phyloP scores from a whole-genome alignment of 2,797 vertebrate species.

The Rhyacichthys aspro region DNA sequence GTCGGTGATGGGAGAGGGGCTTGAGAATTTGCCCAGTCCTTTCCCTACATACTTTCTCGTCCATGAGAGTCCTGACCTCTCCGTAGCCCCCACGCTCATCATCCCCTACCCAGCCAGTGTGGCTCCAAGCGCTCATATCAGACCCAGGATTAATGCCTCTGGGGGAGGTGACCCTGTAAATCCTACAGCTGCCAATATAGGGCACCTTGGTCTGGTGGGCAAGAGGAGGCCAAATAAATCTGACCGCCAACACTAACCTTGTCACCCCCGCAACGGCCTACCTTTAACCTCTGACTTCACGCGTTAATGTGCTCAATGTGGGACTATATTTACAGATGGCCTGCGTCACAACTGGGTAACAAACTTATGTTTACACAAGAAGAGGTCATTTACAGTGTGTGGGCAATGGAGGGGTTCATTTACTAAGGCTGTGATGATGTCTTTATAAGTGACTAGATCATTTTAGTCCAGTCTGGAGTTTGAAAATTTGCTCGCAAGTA shows the following conservation, averaged over 20 bases:
- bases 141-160: conserved; percentile 76
- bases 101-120: conserved; percentile 71
- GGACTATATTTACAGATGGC: conserved; percentile 72
- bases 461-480: too few relatives aligned
- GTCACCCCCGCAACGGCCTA: conserved; percentile 58
- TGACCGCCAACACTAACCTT: conserved; percentile 58
- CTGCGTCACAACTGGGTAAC: conserved; percentile 63
- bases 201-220: conserved; percentile 61
- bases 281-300: conserved; percentile 73
- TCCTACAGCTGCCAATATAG: conserved; percentile 71
- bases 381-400: conserved; percentile 65
- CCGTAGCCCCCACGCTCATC: conserved; percentile 68
- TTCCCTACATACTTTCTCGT: conserved; percentile 70
- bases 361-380: conserved; percentile 70
- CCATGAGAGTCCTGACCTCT: conserved; percentile 73
- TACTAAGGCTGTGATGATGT: background rate
- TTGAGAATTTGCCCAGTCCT: conserved; percentile 68
- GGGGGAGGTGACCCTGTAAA: conserved; percentile 75
- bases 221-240: conserved; percentile 72
- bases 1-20: conserved; percentile 49
- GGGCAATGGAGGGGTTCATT: conserved; percentile 27
- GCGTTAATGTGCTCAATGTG: conserved; percentile 72
- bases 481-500: too few relatives aligned
- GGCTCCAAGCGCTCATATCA: conserved; percentile 79
- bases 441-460: background rate